Evolutionary conservation across 1,140 invertebrate genomes (phyloP), one percentile per base, ranked within the genome.

Genomic region (Pinna nobilis): DNA sequence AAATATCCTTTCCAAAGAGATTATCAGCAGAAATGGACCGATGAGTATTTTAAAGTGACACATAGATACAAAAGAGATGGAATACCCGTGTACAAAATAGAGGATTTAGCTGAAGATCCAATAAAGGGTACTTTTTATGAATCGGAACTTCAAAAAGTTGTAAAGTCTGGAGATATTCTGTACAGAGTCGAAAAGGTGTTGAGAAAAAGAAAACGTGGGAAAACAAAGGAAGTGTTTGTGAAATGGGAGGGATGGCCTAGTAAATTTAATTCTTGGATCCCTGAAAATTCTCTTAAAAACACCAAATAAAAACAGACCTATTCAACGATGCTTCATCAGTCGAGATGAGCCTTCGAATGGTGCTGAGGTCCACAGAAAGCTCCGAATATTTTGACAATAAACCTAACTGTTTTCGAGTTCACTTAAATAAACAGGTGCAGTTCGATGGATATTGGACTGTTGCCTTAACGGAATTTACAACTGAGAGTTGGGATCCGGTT

Each of bases 191-290:
- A 61, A 49, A 63, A 49, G 39, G 37, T 57, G n/a, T n/a, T 53
- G 6, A 75, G 64, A 64, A 60, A 25, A 23, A 49, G 30, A 47
- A 4, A 28, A 37, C 64, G 64, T 39, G 33, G 33, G 53, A 37
- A 37, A 41, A 28, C 6, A 6, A 59, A 44, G 25, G 65, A 77
- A 70, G 65, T 59, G 4, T 41, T 77, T 28, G 70, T 77, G 5
- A 55, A 55, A 55, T 77, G 57, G 57, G 23, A 65, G 57, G 60
- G 55, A 20, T 77, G 67, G 70, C 76, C 76, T 1, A 37, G 9
- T 4, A 73, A 77, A 61, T 77, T 70, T 35, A 64, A 70, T 66
- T 77, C 76, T 3, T 77, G 70, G 70, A 51, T 77, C 23, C 35
- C 32, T 32, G 32, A 73, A 20, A 49, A 15, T 18, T 28, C 50